phyloP scores from a whole-genome alignment of 2,113 vertebrate species.

The Collichthys lucidus region DNA sequence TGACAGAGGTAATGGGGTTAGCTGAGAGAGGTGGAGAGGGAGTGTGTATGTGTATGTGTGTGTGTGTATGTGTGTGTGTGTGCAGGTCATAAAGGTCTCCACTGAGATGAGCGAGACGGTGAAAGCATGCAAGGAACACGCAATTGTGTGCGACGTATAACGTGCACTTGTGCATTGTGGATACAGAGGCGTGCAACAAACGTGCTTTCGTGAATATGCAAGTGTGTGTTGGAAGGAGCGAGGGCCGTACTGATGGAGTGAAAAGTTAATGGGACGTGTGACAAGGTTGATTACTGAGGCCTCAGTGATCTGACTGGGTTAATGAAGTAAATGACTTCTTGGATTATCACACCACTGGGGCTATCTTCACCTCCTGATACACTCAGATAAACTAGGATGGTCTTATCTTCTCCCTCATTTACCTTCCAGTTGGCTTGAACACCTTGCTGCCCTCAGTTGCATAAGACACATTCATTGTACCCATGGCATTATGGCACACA shows the following conservation, averaged over 20 bases:
- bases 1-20: constrained; percentile 75
- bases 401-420: constrained; percentile 56
- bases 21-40: constrained; percentile 35
- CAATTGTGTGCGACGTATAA: constrained; percentile 10
- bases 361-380: constrained; percentile 62
- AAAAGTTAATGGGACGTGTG: constrained; percentile 80
- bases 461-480: not conserved
- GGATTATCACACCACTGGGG: constrained; percentile 66
- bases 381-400: constrained; percentile 52
- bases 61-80: constrained; percentile 1
- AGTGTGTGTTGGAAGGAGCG: constrained; percentile 32
- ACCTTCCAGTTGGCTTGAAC: constrained; percentile 31
- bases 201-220: constrained; percentile 19
- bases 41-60: constrained; percentile 12
- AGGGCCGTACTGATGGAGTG: constrained; percentile 69
- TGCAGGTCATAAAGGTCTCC: constrained; percentile 1
- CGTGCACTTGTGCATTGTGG: constrained; percentile 32
- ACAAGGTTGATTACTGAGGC: constrained; percentile 80
- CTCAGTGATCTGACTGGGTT: constrained; percentile 76
- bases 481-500: not conserved
- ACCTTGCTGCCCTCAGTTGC: not conserved
- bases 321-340: constrained; percentile 80
- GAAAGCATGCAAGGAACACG: constrained; percentile 20
- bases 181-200: constrained; percentile 25
- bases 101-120: not conserved